A percentile compares a stretch with the other conserved stretches of the same genome.
These are phyloP conservation scores for Parotia lawesii DNA, from an alignment of 2,113 vertebrate genomes.

Conservation along the genomic window DNA sequence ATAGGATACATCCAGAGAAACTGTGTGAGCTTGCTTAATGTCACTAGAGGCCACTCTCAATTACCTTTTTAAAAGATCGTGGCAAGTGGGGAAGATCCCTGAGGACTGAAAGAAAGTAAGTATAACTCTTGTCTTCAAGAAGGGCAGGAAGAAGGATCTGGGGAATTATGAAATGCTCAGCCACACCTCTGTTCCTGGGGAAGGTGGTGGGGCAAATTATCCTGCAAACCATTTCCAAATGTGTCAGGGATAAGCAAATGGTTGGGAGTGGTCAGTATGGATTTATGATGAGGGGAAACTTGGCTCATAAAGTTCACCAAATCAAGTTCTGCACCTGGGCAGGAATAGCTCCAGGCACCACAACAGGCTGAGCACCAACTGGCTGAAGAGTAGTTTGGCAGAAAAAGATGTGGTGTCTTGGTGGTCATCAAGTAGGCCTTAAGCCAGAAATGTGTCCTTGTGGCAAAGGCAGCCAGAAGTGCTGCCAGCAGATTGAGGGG, in stretches of 20 bases:
- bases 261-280: neutral
- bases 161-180: neutral
- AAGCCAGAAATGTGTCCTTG: neutral
- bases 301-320: neutral
- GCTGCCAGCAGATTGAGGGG: neutral
- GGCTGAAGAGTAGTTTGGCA: neutral
- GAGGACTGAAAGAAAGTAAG: neutral
- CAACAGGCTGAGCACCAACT: accelerated
- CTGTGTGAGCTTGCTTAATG: neutral
- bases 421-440: neutral
- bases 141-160: neutral
- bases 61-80: neutral
- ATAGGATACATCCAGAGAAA: neutral
- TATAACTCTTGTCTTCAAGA: neutral
- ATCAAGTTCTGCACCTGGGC: neutral
- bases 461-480: neutral
- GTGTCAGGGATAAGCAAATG: neutral
- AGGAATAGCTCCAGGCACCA: neutral
- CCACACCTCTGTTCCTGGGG: neutral
- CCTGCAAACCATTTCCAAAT: neutral
- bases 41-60: neutral
- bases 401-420: accelerated
- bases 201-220: neutral
- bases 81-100: neutral
- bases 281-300: neutral